Base-by-base conservation (phyloP, 2,113 vertebrate species). In the Pimephales promelas region DNA sequence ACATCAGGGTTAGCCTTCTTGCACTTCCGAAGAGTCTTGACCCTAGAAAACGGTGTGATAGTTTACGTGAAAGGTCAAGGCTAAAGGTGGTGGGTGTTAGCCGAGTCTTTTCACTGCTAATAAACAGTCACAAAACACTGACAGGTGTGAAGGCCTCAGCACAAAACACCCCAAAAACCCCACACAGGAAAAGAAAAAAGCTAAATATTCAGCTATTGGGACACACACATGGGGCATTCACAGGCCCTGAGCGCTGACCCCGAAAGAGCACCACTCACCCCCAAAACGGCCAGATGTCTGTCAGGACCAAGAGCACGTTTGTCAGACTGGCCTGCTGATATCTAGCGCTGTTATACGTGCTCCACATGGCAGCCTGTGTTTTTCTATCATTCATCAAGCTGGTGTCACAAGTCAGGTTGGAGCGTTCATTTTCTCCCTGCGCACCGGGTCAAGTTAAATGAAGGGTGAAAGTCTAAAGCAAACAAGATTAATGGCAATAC, bases 321-420 rank as follows among this genome's bases (percentile, higher is more conserved):
- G 26, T 59, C 24, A 73, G 49, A 84, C 52, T 56, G 13, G n/a
- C 28, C 64, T 83, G 73, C 26, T 56, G 22, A 13, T 82, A 52
- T 20, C 45, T 79, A 56, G 79, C 11, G 56, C 34, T 43, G 79
- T 61, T 76, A 66, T 56, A 62, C 22, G 26, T 3, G 71, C 54
- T 80, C 54, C 68, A 13, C 92, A 92, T 89, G 90, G 88, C 64
- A 26, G 18, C 26, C 70, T 89, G 89, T 95, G 93, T 94, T 95
- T 96, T 94, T 84, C 85, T 87, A 91, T 89, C 92, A 93, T 95
- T 93, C 90, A 92, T 95, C 94, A 95, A 94, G 78, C 83, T 4
- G 49, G 87, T 93, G 93, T 94, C 95, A 96, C 82, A 94, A 93
- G 92, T 94, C 92, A 90, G 92, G 91, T 57, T 31, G 90, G 88